These are phyloP conservation scores for Chrysemys picta DNA, from an alignment of 2,113 vertebrate species.

Conservation along the genomic window DNA sequence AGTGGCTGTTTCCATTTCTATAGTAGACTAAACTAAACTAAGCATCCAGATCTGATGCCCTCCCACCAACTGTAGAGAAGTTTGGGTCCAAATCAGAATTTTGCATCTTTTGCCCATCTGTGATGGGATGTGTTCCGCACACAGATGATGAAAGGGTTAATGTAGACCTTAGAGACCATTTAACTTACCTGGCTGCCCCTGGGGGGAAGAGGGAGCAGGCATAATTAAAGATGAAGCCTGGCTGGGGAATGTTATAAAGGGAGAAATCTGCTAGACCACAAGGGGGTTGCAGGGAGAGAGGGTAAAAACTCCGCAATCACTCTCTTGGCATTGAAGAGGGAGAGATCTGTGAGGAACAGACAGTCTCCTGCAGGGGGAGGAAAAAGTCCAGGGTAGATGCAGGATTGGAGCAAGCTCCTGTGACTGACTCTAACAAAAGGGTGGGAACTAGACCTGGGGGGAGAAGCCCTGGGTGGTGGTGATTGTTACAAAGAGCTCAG, in stretches of 20 bases:
- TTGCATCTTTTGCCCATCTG: background rate
- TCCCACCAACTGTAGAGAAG: background rate
- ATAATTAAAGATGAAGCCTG: background rate
- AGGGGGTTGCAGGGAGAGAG: background rate
- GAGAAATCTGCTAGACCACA: background rate
- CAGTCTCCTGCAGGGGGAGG: background rate
- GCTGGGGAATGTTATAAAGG: background rate
- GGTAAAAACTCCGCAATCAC: background rate
- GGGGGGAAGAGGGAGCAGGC: no score
- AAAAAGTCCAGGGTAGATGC: background rate
- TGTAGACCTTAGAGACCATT: background rate
- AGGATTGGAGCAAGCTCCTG: background rate
- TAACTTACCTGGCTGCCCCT: background rate
- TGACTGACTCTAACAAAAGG: background rate
- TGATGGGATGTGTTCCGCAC: background rate
- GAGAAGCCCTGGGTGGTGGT: background rate
- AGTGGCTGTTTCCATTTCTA: background rate
- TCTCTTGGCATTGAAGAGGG: background rate
- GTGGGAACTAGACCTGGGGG: background rate
- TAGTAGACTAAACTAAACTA: background rate
- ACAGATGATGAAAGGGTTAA: background rate
- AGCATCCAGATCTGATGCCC: background rate
- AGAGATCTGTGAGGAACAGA: background rate
- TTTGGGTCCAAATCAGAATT: background rate
- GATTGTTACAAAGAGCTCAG: background rate